Percentiles rank a stretch among this genome's conserved stretches.
Conservation (phyloP, 2,888 invertebrate species). For the Lapara coniferarum region DNA sequence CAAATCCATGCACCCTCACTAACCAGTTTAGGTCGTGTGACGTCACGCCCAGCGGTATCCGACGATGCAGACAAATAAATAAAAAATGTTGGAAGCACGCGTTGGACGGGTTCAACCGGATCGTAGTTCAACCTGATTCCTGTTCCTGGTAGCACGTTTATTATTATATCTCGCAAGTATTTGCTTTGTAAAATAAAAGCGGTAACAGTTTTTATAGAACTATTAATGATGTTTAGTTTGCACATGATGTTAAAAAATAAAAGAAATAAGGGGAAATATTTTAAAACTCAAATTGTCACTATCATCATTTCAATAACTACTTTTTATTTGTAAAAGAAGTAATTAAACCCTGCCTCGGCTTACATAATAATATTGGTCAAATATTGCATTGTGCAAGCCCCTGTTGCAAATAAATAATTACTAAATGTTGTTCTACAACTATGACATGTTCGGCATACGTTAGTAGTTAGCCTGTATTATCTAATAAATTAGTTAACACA, state of each 20-base stretch:
- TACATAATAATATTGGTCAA: not conserved
- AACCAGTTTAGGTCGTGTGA: slow-evolving; percentile 83
- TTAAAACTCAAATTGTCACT: no score
- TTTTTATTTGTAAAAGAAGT: not conserved
- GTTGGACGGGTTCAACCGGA: slow-evolving; percentile 83
- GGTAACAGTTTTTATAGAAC: slow-evolving; percentile 13
- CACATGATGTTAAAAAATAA: not conserved
- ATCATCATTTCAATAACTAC: not conserved
- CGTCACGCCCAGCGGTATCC: slow-evolving; percentile 83
- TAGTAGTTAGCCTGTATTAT: slow-evolving; percentile 29
- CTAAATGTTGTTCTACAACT: not conserved
- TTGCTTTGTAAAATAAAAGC: slow-evolving; percentile 51
- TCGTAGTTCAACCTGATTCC: slow-evolving; percentile 84
- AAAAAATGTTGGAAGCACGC: slow-evolving; percentile 84
- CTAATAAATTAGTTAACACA: slow-evolving; percentile 41
- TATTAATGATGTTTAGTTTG: slow-evolving; percentile 18
- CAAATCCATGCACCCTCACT: slow-evolving; percentile 83
- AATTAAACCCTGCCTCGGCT: not conserved
- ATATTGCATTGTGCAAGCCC: not conserved
- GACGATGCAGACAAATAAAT: slow-evolving; percentile 83
- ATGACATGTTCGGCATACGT: not conserved
- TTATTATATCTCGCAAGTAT: slow-evolving; percentile 54
- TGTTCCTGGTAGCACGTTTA: slow-evolving; percentile 78
- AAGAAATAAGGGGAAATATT: not conserved
- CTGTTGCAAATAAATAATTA: not conserved